Conservation (phyloP, 2,797 vertebrate species). For the Craterocephalus amniculus region DNA sequence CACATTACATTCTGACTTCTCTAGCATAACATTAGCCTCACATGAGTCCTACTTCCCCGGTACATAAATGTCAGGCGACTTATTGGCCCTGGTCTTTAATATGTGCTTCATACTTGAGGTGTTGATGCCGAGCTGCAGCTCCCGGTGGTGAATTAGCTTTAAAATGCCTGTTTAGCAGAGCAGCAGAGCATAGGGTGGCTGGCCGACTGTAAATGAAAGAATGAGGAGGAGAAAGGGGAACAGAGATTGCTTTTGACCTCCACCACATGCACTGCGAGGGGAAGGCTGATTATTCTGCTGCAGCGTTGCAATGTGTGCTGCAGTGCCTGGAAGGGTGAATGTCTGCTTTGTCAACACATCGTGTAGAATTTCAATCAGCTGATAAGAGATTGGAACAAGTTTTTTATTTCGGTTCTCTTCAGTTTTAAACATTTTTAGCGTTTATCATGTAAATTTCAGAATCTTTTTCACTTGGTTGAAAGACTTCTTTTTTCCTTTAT, state of each 20-base stretch:
- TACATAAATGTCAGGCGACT: too few species aligned
- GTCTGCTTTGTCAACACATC: neutral
- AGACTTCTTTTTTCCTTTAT: too few species aligned
- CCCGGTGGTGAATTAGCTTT: constrained; percentile 13
- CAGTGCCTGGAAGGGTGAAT: neutral
- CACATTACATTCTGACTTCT: neutral
- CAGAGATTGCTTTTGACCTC: constrained; percentile 70
- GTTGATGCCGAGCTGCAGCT: neutral
- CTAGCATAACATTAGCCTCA: too few species aligned
- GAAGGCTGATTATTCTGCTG: constrained; percentile 19
- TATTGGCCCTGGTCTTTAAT: neutral
- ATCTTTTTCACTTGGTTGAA: too few species aligned
- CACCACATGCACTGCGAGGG: constrained; percentile 50
- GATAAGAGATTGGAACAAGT: neutral
- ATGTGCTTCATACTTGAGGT: neutral
- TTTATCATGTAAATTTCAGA: too few species aligned
- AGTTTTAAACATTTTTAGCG: too few species aligned
- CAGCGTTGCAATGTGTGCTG: neutral
- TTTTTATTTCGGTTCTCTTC: neutral
- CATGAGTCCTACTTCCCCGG: too few species aligned
- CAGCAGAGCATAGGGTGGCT: constrained; percentile 17
- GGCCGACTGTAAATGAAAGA: constrained; percentile 21
- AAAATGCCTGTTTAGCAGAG: constrained; percentile 26
- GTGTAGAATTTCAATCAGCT: neutral
- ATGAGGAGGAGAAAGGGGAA: constrained; percentile 42